phyloP scores from a whole-genome alignment of 1,140 invertebrate species.

The Delia radicum region DNA sequence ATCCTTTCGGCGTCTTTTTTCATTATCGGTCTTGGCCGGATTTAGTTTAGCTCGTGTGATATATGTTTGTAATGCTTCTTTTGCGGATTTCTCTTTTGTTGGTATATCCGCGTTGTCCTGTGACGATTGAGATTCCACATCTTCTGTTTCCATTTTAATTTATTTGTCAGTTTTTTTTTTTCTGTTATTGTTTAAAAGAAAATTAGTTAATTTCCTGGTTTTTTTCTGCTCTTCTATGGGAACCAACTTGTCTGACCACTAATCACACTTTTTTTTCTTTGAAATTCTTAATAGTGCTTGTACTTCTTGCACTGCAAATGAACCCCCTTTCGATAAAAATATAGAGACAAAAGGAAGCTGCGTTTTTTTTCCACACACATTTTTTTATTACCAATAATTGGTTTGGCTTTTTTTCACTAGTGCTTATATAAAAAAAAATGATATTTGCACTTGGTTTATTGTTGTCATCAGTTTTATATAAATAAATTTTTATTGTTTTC shows the following conservation, averaged over 20 bases:
- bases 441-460: background rate
- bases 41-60: constrained; percentile 51
- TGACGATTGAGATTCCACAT: constrained; percentile 3
- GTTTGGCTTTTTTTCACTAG: background rate
- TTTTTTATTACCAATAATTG: constrained; percentile 16
- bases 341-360: constrained; percentile 11
- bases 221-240: background rate
- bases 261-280: background rate
- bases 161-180: background rate
- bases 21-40: constrained; percentile 51
- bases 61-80: constrained; percentile 44
- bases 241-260: constrained; percentile 17
- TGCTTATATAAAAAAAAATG: background rate
- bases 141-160: constrained; percentile 5
- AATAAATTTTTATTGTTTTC: background rate
- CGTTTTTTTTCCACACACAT: constrained; percentile 19
- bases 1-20: constrained; percentile 52
- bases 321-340: constrained; percentile 7
- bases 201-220: background rate
- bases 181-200: background rate
- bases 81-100: constrained; percentile 17
- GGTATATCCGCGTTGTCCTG: background rate
- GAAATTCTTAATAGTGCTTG: background rate
- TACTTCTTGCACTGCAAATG: constrained; percentile 2
- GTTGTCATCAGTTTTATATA: background rate